phyloP scores from a whole-genome alignment of 2,888 invertebrate species.

The Acleris emargana region DNA sequence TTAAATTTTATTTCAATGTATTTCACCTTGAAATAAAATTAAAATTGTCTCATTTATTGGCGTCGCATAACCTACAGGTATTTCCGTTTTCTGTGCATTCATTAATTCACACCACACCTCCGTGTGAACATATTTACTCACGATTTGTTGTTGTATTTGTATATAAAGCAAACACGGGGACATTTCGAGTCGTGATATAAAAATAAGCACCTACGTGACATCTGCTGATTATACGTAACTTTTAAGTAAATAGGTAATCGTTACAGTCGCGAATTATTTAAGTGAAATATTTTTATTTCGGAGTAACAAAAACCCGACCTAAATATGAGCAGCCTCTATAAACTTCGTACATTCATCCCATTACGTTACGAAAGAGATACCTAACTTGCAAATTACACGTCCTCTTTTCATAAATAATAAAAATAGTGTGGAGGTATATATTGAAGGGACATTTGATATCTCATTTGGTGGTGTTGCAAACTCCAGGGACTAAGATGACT shows the following conservation, averaged over 20 bases:
- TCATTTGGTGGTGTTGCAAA: too few species aligned
- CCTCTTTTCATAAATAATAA: too few species aligned
- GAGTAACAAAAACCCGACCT: neutral
- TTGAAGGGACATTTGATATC: too few species aligned
- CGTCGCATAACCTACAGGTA: neutral
- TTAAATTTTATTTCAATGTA: too few species aligned
- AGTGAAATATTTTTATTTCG: neutral
- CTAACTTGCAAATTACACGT: too few species aligned
- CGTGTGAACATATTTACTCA: conserved; percentile 56
- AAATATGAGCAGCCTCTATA: too few species aligned
- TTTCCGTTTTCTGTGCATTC: conserved; percentile 46
- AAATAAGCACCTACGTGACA: conserved; percentile 64
- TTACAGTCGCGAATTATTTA: conserved; percentile 18
- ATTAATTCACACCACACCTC: conserved; percentile 58
- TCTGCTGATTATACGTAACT: conserved; percentile 25
- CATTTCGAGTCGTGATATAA: conserved; percentile 65
- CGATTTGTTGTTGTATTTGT: conserved; percentile 58
- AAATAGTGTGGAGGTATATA: too few species aligned
- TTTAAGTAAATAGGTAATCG: conserved; percentile 23
- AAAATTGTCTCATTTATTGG: neutral
- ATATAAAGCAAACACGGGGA: conserved; percentile 52
- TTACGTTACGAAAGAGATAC: too few species aligned
- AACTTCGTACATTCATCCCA: too few species aligned
- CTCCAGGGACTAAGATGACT: too few species aligned
- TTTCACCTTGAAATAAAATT: neutral